Conservation (phyloP, 2,888 invertebrate species). For the Drosophila silvestris region DNA sequence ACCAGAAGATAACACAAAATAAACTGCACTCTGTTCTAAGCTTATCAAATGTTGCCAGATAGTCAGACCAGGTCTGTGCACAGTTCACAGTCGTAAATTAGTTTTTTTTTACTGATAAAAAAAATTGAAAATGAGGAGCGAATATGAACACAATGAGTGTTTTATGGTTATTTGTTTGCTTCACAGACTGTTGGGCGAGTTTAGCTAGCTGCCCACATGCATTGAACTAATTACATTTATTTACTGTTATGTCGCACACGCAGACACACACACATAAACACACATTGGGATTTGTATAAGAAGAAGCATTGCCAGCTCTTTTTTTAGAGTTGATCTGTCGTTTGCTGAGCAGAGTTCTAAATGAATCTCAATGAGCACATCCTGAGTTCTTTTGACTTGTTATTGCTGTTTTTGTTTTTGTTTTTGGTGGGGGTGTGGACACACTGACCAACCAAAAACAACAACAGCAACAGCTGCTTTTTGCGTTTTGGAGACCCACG, state of each 20-base stretch:
- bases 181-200: conserved; percentile 12
- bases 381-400: conserved; percentile 43
- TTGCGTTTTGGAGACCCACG: conserved; percentile 29
- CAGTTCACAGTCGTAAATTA: conserved; percentile 56
- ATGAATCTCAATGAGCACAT: conserved; percentile 60
- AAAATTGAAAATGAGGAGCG: conserved; percentile 3
- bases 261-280: neutral
- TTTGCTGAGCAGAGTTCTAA: conserved; percentile 10
- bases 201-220: conserved; percentile 1
- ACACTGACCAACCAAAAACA: conserved; percentile 21
- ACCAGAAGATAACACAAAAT: conserved; percentile 32
- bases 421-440: conserved; percentile 11
- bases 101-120: conserved; percentile 37
- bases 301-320: conserved; percentile 9
- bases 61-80: conserved; percentile 4
- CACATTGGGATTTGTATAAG: neutral
- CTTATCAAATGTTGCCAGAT: conserved; percentile 32
- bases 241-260: neutral
- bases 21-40: conserved; percentile 12
- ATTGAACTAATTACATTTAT: conserved; percentile 9
- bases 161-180: conserved; percentile 11
- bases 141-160: conserved; percentile 10
- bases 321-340: conserved; percentile 28
- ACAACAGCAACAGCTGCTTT: conserved; percentile 13
- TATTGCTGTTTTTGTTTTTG: neutral